These are phyloP conservation scores for Neotoxoptera formosana DNA, from an alignment of 1,140 invertebrate species.

Conservation along the genomic window DNA sequence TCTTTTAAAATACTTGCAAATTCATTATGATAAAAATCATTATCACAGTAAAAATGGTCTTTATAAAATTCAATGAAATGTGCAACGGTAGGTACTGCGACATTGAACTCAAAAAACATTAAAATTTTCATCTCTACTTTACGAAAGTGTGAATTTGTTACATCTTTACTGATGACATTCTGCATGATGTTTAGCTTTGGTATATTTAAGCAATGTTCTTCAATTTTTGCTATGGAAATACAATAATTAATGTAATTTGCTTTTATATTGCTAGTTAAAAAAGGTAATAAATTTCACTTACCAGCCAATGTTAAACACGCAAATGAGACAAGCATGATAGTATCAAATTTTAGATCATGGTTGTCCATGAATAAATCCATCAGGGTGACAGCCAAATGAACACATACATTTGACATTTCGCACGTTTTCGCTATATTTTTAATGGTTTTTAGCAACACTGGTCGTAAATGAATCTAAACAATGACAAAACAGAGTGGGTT, in stretches of 20 bases:
- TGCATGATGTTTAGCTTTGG: conserved; percentile 39
- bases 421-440: conserved; percentile 33
- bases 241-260: not conserved
- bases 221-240: conserved; percentile 41
- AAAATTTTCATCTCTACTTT: conserved; percentile 52
- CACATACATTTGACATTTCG: conserved; percentile 37
- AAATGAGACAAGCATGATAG: conserved; percentile 24
- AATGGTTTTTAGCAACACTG: conserved; percentile 37
- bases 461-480: conserved; percentile 44
- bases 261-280: not conserved
- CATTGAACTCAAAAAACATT: conserved; percentile 41
- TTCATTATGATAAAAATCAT: not conserved
- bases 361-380: conserved; percentile 52
- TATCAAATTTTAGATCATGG: conserved; percentile 53
- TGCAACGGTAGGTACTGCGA: conserved; percentile 39
- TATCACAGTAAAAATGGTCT: conserved; percentile 46
- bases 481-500: not conserved
- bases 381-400: conserved; percentile 25
- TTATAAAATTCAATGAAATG: conserved; percentile 54
- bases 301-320: conserved; percentile 45
- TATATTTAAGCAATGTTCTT: conserved; percentile 45
- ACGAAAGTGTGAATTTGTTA: conserved; percentile 48
- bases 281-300: not conserved
- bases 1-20: conserved; percentile 34
- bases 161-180: conserved; percentile 18